Evolutionary conservation across 1,140 invertebrate genomes (phyloP).

Genomic region (Elymnias hypermnestra): DNA sequence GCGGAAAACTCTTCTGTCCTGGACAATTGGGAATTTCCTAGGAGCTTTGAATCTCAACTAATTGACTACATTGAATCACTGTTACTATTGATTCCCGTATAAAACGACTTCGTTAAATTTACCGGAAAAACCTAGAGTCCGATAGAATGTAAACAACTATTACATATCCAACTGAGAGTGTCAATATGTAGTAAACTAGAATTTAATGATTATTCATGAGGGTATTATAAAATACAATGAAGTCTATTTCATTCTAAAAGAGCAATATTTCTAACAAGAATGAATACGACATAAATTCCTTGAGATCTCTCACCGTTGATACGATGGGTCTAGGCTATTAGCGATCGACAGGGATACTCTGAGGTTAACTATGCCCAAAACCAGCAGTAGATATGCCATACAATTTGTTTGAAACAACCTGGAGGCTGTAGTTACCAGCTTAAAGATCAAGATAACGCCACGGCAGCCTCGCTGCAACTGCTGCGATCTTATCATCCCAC

Average conservation of each 20-base stretch:
- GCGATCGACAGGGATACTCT: constrained; percentile 55
- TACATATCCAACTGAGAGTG: too few species aligned
- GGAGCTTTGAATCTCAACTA: too few species aligned
- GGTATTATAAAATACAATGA: constrained; percentile 1
- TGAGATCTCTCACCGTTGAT: constrained; percentile 40
- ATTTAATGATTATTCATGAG: constrained; percentile 10
- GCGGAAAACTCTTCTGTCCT: too few species aligned
- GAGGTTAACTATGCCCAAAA: constrained; percentile 71
- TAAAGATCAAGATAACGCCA: constrained; percentile 57
- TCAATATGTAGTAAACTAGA: background rate
- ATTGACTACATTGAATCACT: too few species aligned
- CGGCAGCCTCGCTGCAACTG: constrained; percentile 42
- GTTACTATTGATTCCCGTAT: too few species aligned
- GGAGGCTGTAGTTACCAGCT: constrained; percentile 45
- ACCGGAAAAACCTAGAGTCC: too few species aligned
- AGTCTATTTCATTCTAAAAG: background rate
- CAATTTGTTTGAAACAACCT: constrained; percentile 69
- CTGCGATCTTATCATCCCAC: too few species aligned
- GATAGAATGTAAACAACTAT: too few species aligned
- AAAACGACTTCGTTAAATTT: too few species aligned
- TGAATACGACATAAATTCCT: constrained; percentile 13
- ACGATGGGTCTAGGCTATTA: constrained; percentile 57
- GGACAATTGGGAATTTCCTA: too few species aligned
- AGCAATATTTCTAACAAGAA: background rate
- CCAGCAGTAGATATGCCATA: constrained; percentile 62